Conservation (phyloP, 2,888 invertebrate genomes). For the Cantharis rufa region DNA sequence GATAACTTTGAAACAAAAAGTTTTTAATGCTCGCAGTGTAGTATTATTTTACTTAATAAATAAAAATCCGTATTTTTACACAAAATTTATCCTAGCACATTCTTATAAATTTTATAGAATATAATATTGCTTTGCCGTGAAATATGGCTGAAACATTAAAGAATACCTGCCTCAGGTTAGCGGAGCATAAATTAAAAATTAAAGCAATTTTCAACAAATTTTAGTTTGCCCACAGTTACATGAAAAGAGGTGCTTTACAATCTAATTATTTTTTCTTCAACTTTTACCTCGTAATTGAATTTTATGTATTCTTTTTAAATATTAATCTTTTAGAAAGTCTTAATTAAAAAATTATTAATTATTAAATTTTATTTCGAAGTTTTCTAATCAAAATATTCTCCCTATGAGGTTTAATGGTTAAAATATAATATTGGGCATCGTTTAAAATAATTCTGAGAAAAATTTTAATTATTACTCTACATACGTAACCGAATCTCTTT, state of each 20-base stretch:
- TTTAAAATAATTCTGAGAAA: background rate
- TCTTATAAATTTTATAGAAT: slow-evolving; percentile 16
- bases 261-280: slow-evolving; percentile 17
- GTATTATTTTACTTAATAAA: background rate
- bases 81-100: background rate
- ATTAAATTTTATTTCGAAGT: background rate
- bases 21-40: background rate
- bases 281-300: slow-evolving; percentile 1
- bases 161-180: slow-evolving; percentile 12
- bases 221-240: slow-evolving; percentile 11
- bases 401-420: background rate
- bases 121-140: slow-evolving; percentile 9
- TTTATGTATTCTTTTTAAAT: background rate
- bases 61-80: background rate
- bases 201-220: slow-evolving; percentile 20
- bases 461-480: background rate
- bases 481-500: slow-evolving; percentile 20
- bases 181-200: slow-evolving; percentile 19
- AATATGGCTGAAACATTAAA: slow-evolving; percentile 10
- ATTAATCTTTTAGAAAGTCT: background rate
- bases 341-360: background rate
- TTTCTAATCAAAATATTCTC: background rate
- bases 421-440: background rate
- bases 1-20: background rate
- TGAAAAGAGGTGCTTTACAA: slow-evolving; percentile 14